Base-by-base conservation (phyloP, 2,113 vertebrate genomes). In the Lonchura striata region DNA sequence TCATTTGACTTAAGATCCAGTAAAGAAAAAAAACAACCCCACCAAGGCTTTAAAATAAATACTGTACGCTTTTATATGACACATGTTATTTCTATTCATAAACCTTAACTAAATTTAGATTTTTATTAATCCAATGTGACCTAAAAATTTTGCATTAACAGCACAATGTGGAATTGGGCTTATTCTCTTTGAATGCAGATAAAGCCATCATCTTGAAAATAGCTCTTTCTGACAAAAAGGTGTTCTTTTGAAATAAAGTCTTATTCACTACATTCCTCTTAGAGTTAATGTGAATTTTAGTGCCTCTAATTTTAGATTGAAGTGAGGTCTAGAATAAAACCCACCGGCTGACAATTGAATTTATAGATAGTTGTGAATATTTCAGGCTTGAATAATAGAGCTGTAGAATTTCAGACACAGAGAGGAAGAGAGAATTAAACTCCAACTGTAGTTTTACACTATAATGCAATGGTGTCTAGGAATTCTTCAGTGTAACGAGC, bases 361-460 rank as follows among this genome's bases (percentile, higher is more conserved):
- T 99, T 99, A 99, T 99, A 99, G 98, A 99, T 98, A 98, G 98
- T 98, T 98, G 98, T 99, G 98, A 99, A 99, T 98, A 98, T 99
- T 98, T 98, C 98, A 98, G 98, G 98, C 98, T 98, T 98, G 98
- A 98, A 99, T 99, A 99, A 99, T 99, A 98, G 98, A 98, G 98
- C 98, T 98, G 97, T 98, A 98, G 98, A 98, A 98, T 98, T 98
- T 98, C 98, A 98, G 97, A 98, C 97, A 98, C 96, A 97, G 93
- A 97, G 97, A 98, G 97, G 89, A 96, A 98, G 97, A 98, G 97
- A 98, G 98, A 98, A 98, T 98, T 98, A 98, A 98, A 94, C 89
- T 95, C 91, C 76, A 93, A 44, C 97, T 96, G 94, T 93, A 95
- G 95, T 97, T 97, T 97, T 95, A 97, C 95, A 95, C 91, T 96